Evolutionary conservation across 1,140 invertebrate species (phyloP).

Genomic region (Apis mellifera): Amel_HAv3.1 CM009932.2:14072001-14072500

Average conservation of each 20-base stretch:
- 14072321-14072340: too few species aligned
- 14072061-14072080: background rate
- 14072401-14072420: too few species aligned
- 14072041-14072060: background rate
- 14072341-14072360: too few species aligned
- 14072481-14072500: slow-evolving; percentile 57
- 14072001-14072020: slow-evolving; percentile 54
- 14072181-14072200: background rate
- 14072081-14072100: slow-evolving; percentile 58
- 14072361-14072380: too few species aligned
- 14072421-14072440: background rate
- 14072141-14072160: background rate
- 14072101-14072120: slow-evolving; percentile 7
- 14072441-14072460: slow-evolving; percentile 53
- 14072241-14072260: background rate
- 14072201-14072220: too few species aligned
- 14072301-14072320: too few species aligned
- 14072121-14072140: slow-evolving; percentile 6
- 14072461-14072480: slow-evolving; percentile 29
- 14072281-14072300: too few species aligned
- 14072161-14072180: background rate
- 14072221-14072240: background rate
- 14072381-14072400: background rate
- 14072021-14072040: slow-evolving; percentile 37
- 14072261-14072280: too few species aligned